Conservation (phyloP, 2,888 invertebrate genomes). For the Neuroscelio doddi region DNA sequence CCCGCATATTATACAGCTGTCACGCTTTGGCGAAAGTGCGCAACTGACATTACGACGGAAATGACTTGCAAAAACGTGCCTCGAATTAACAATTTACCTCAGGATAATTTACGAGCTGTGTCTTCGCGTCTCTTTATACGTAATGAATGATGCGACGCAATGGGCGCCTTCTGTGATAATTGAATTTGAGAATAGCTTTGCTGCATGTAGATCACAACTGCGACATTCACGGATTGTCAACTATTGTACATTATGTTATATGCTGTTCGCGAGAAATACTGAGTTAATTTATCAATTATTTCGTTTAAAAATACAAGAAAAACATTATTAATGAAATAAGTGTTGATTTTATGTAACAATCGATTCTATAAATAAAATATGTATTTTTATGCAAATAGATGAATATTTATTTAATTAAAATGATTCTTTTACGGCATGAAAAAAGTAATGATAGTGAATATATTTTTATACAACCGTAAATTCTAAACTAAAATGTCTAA, state of each 20-base stretch:
- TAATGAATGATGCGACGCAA: slow-evolving; percentile 23
- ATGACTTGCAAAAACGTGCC: slow-evolving; percentile 15
- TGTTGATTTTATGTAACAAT: background rate
- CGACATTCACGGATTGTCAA: slow-evolving; percentile 24
- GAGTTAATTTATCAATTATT: too few relatives aligned
- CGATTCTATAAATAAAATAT: too few relatives aligned
- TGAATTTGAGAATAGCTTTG: slow-evolving; percentile 49
- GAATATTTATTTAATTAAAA: too few relatives aligned
- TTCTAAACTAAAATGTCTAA: too few relatives aligned
- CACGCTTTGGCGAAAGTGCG: slow-evolving; percentile 5
- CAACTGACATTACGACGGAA: slow-evolving; percentile 23
- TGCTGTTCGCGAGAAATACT: slow-evolving; percentile 12
- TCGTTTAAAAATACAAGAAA: too few relatives aligned
- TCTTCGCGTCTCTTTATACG: slow-evolving; percentile 21
- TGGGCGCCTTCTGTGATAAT: slow-evolving; percentile 41
- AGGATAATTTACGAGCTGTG: slow-evolving; percentile 15
- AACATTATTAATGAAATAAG: too few relatives aligned
- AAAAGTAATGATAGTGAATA: too few relatives aligned
- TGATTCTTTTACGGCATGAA: too few relatives aligned
- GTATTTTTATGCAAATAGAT: too few relatives aligned
- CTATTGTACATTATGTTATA: slow-evolving; percentile 23
- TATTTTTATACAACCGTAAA: too few relatives aligned
- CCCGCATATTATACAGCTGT: slow-evolving; percentile 1
- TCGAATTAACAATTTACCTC: slow-evolving; percentile 29
- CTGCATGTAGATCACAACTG: slow-evolving; percentile 23